These are phyloP conservation scores for sheep (Ovis aries) DNA, from an alignment of 2,113 vertebrate species.

Conservation along the genomic window DNA sequence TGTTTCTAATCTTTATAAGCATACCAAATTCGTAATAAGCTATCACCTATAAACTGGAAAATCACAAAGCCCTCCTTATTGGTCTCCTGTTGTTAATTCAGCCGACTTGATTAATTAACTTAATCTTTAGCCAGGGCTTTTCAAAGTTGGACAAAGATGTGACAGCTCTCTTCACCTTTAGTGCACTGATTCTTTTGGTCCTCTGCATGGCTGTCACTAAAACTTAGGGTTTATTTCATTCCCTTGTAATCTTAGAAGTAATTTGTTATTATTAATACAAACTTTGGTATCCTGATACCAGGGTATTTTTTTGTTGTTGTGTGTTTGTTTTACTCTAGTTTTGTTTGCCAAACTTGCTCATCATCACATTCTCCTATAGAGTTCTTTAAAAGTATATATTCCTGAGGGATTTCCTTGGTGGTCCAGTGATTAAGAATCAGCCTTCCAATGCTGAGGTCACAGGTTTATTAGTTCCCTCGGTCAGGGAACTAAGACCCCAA, in stretches of 20 bases:
- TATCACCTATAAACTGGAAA: not conserved
- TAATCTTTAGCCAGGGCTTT: conserved; percentile 8
- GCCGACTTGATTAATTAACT: not conserved
- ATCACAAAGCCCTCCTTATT: not conserved
- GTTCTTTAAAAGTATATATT: not conserved
- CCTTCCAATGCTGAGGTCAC: not conserved
- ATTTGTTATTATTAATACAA: not conserved
- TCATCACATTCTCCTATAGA: not conserved
- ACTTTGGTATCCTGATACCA: not conserved
- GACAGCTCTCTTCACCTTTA: not conserved
- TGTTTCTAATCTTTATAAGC: conserved; percentile 24
- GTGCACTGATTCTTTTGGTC: not conserved
- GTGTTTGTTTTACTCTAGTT: not conserved
- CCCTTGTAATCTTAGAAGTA: not conserved
- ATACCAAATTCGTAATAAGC: conserved; percentile 13
- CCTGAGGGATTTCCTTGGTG: not conserved
- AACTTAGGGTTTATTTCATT: not conserved
- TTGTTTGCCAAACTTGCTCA: not conserved
- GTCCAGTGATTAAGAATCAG: not conserved
- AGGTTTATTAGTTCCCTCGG: not conserved
- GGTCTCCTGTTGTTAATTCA: conserved; percentile 19
- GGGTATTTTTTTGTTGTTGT: not conserved
- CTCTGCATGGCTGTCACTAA: not conserved
- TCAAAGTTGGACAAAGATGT: not conserved
- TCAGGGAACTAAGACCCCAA: not conserved